phyloP scores from a whole-genome alignment of 1,140 invertebrate genomes.

The Chelonus insularis region DNA sequence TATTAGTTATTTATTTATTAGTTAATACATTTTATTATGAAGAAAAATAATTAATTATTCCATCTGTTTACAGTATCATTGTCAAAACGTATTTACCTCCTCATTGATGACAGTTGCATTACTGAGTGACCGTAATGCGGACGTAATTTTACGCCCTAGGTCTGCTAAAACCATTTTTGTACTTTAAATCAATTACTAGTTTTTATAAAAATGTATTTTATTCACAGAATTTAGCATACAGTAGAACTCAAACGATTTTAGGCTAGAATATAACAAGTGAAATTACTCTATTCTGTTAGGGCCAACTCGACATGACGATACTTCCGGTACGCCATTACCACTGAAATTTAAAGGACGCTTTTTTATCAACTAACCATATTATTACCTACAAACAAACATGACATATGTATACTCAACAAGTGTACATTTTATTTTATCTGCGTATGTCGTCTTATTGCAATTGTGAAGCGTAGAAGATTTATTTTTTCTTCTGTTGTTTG shows the following conservation, averaged over 20 bases:
- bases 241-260: background rate
- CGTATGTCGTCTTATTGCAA: too few relatives aligned
- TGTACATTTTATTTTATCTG: too few relatives aligned
- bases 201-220: background rate
- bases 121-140: constrained; percentile 93
- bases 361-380: too few relatives aligned
- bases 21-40: too few relatives aligned
- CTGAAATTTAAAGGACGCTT: too few relatives aligned
- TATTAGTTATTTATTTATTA: too few relatives aligned
- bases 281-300: background rate
- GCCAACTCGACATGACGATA: constrained; percentile 22
- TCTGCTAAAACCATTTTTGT: constrained; percentile 99
- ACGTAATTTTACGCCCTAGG: constrained; percentile 98
- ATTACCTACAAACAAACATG: too few relatives aligned
- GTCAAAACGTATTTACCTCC: constrained; percentile 69
- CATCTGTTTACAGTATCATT: constrained; percentile 42
- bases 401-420: background rate
- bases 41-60: constrained; percentile 26
- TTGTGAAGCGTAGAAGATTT: too few relatives aligned
- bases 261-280: background rate
- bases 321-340: background rate
- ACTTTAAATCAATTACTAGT: background rate
- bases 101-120: constrained; percentile 99
- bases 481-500: too few relatives aligned
- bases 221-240: background rate